Evolutionary conservation across 2,797 vertebrate genomes (phyloP), one percentile per base, ranked within the genome.

Genomic region (Eremophila alpestris): DNA sequence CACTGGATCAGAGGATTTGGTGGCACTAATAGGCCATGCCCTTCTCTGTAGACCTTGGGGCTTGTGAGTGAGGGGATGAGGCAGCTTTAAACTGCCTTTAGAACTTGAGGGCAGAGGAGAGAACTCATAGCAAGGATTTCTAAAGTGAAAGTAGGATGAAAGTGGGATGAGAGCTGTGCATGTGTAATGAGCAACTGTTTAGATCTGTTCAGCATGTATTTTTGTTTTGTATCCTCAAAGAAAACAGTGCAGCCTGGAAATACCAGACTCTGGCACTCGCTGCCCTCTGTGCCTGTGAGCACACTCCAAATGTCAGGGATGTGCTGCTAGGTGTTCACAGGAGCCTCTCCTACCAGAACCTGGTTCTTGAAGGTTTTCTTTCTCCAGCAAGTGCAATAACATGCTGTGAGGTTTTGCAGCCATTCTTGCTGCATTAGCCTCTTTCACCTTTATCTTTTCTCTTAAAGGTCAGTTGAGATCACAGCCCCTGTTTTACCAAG

Each of bases 221-320:
- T 86, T 52, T 76, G 13, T 10, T 94, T 90, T n/a, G 43, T 11
- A 20, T 26, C 38, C 27, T 24, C 16, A 36, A 74, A 74, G 60
- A 60, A 79, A 82, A 41, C 13, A 43, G 24, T 5, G 2, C 24
- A 54, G 40, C 34, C 43, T 70, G 59, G 48, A 89, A 89, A 71
- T 56, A 43, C 4, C 5, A 65, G 49, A 32, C 60, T 74, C 34
- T 69, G 70, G 74, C 26, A 18, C 54, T 45, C 0, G 0, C 24
- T 77, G 49, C 60, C 48, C 65, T 83, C 69, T 75, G 30, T 34
- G 45, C 32, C 21, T 63, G n/a, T 62, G 87, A 80, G 30, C 13
- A 36, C 26, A 18, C 19, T 74, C 62, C n/a, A 48, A 82, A 59
- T 45, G 59, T 83, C 79, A 88, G 32, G 41, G 69, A 55, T 0